Conservation (phyloP, 2,888 invertebrate species). For the Liposcelis brunnea region DNA sequence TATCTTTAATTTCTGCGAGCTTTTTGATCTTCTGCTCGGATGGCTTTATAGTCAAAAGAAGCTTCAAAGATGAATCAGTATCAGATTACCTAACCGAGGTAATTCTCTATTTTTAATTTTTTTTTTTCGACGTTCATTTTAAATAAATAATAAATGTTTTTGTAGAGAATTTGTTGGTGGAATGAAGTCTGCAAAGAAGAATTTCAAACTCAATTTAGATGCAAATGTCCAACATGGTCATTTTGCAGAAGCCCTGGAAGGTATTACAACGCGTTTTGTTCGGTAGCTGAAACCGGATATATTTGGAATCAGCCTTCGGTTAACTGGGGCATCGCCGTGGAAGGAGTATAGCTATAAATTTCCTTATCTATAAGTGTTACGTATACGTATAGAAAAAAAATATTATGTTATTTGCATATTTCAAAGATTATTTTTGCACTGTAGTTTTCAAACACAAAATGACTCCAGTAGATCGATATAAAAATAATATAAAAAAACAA, state of each 20-base stretch:
- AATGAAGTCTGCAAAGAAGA: conserved; percentile 87
- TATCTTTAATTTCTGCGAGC: too few species aligned
- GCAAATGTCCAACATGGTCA: conserved; percentile 76
- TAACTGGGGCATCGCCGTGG: conserved; percentile 2
- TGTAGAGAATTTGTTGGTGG: conserved; percentile 82
- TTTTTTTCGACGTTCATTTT: conserved; percentile 4
- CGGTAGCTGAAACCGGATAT: conserved; percentile 78
- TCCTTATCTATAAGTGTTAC: too few species aligned
- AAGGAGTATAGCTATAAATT: neutral
- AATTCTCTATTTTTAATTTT: conserved; percentile 17
- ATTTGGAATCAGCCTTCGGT: conserved; percentile 67
- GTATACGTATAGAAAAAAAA: too few species aligned
- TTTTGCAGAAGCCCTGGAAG: conserved; percentile 75
- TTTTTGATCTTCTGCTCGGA: neutral
- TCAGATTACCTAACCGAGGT: conserved; percentile 73
- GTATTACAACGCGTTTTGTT: conserved; percentile 80
- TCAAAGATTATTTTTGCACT: too few species aligned
- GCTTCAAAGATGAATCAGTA: conserved; percentile 65
- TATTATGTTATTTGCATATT: too few species aligned
- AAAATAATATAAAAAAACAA: too few species aligned
- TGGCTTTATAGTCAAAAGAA: conserved; percentile 37
- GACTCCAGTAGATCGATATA: too few species aligned
- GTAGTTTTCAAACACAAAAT: too few species aligned
- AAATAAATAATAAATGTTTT: conserved; percentile 15
- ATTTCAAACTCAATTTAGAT: conserved; percentile 70